Percentiles rank a stretch among this genome's conserved stretches.
Evolutionary conservation across 2,888 invertebrate species (phyloP).

Genomic region (Lysandra bellargus): DNA sequence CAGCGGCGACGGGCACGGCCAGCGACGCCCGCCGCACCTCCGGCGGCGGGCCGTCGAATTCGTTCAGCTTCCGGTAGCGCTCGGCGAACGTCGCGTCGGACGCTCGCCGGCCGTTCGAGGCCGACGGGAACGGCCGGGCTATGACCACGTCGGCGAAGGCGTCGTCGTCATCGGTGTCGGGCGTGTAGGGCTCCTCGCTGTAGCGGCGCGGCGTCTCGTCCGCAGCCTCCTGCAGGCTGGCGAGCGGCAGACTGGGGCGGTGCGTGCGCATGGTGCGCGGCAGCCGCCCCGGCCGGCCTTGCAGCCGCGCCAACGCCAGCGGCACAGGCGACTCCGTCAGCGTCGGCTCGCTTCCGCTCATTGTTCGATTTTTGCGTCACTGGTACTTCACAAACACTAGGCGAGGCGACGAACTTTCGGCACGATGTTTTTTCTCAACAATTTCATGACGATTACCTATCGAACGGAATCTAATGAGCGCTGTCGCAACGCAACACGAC

Average conservation of each 20-base stretch:
- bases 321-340: slow-evolving; percentile 76
- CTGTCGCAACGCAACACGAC: slow-evolving; percentile 1
- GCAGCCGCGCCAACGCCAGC: slow-evolving; percentile 69
- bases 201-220: slow-evolving; percentile 70
- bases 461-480: background rate
- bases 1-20: slow-evolving; percentile 63
- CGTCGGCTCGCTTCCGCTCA: slow-evolving; percentile 71
- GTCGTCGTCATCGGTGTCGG: slow-evolving; percentile 70
- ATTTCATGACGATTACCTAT: slow-evolving; percentile 28
- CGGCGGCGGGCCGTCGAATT: slow-evolving; percentile 68
- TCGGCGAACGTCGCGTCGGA: slow-evolving; percentile 74
- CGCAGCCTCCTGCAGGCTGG: slow-evolving; percentile 69
- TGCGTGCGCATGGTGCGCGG: slow-evolving; percentile 62
- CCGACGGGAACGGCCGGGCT: slow-evolving; percentile 53
- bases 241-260: slow-evolving; percentile 70
- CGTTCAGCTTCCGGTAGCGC: slow-evolving; percentile 69
- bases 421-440: slow-evolving; percentile 19
- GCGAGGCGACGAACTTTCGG: background rate
- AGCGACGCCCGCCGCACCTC: slow-evolving; percentile 71
- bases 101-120: slow-evolving; percentile 68
- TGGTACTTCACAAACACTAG: slow-evolving; percentile 43
- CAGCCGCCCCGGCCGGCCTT: slow-evolving; percentile 59
- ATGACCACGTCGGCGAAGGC: slow-evolving; percentile 59
- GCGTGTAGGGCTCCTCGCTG: slow-evolving; percentile 63
- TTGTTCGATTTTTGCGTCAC: slow-evolving; percentile 48